phyloP scores from a whole-genome alignment of 2,797 vertebrate genomes.

The Xenops minutus region DNA sequence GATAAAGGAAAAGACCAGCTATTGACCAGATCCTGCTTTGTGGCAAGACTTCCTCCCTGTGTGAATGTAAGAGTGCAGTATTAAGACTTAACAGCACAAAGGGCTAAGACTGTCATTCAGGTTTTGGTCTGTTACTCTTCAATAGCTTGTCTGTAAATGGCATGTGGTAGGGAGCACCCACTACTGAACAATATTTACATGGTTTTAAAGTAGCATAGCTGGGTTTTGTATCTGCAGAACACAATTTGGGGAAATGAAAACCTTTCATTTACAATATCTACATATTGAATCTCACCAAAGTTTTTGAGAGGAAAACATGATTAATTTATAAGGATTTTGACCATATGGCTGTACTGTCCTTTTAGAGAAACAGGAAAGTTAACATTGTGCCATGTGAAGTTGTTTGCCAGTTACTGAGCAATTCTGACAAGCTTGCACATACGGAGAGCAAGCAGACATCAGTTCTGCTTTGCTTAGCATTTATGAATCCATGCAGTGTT shows the following conservation, averaged over 20 bases:
- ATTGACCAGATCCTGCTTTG: neutral
- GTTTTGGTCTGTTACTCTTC: neutral
- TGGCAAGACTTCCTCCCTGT: neutral
- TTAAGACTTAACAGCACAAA: neutral
- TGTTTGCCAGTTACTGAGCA: neutral
- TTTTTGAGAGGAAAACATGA: neutral
- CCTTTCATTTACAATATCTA: neutral
- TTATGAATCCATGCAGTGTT: neutral
- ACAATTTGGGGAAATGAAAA: neutral
- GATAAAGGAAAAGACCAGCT: neutral
- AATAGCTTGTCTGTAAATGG: neutral
- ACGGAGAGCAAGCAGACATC: neutral
- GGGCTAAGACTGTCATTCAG: neutral
- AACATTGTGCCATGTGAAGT: neutral
- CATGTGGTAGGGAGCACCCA: neutral
- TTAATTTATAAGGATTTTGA: slow-evolving; percentile 3
- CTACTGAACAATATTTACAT: neutral
- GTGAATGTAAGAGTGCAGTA: neutral
- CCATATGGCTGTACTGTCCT: neutral
- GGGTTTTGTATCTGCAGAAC: neutral
- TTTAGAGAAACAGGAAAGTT: neutral
- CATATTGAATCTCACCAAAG: neutral
- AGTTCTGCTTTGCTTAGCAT: neutral
- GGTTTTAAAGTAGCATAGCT: neutral
- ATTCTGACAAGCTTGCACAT: neutral